Conservation (phyloP, 2,888 invertebrate species). For the Rambutsinella grinnellia region DNA sequence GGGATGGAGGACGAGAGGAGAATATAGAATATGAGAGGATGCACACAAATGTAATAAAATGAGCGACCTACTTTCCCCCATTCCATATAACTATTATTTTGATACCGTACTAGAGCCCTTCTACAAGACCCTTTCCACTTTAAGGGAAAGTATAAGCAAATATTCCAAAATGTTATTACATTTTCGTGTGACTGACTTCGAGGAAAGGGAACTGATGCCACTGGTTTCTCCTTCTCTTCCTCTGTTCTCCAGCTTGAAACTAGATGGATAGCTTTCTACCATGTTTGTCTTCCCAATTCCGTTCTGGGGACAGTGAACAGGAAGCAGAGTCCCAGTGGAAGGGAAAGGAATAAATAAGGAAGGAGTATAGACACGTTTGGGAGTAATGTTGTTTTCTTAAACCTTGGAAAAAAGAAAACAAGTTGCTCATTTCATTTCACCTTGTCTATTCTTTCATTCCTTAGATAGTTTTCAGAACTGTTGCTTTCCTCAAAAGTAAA, state of each 20-base stretch:
- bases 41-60: neutral
- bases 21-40: neutral
- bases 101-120: too few relatives aligned
- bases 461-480: too few relatives aligned
- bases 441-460: neutral
- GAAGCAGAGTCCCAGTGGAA: slow-evolving; percentile 15
- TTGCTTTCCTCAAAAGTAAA: slow-evolving; percentile 19
- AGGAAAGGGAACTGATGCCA: slow-evolving; percentile 8
- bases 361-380: slow-evolving; percentile 36
- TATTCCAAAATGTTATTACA: slow-evolving; percentile 43
- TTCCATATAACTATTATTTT: too few relatives aligned
- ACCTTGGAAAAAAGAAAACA: slow-evolving; percentile 12
- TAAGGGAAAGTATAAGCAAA: slow-evolving; percentile 33
- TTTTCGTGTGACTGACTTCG: slow-evolving; percentile 28
- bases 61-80: slow-evolving; percentile 35
- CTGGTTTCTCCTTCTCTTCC: neutral
- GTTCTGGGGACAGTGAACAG: slow-evolving; percentile 3
- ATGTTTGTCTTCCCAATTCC: neutral
- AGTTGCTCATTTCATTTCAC: slow-evolving; percentile 21
- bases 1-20: slow-evolving; percentile 27
- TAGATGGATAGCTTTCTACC: neutral
- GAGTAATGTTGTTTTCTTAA: slow-evolving; percentile 43
- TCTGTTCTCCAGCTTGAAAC: too few relatives aligned
- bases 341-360: slow-evolving; percentile 40
- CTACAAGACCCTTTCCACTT: neutral